phyloP scores from a whole-genome alignment of 2,797 vertebrate genomes.

The Cossypha caffra region DNA sequence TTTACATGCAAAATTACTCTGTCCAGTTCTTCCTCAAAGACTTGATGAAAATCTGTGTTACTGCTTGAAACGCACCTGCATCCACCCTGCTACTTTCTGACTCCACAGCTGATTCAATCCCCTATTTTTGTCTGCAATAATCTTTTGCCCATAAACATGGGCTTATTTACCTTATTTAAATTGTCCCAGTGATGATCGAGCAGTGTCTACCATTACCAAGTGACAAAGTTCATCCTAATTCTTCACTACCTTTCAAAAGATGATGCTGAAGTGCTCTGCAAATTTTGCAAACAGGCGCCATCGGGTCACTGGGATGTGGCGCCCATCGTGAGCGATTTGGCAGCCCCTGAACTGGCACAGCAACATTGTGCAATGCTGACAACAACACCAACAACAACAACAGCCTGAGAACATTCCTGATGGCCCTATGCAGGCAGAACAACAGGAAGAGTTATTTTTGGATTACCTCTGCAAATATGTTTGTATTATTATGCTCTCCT shows the following conservation, averaged over 20 bases:
- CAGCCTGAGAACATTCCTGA: background rate
- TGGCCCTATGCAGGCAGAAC: background rate
- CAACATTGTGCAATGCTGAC: accelerated
- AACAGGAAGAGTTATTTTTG: constrained; percentile 12
- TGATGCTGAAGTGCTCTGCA: background rate
- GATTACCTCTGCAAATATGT: background rate
- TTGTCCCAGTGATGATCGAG: background rate
- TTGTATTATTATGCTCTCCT: constrained; percentile 19
- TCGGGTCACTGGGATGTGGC: accelerated
- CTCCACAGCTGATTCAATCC: background rate
- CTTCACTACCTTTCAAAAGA: background rate
- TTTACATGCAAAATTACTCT: background rate
- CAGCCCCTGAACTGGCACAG: background rate
- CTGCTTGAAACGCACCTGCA: background rate
- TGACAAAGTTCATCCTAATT: background rate
- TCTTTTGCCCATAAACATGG: background rate
- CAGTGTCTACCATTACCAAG: background rate
- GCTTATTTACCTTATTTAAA: background rate
- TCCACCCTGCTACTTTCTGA: background rate
- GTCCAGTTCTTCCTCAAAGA: background rate
- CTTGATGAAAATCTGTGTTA: background rate
- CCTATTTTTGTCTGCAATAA: background rate
- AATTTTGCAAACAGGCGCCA: background rate
- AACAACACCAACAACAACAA: background rate
- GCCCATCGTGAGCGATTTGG: background rate